Conservation (phyloP, 2,113 vertebrate species). For the Malurus melanocephalus region DNA sequence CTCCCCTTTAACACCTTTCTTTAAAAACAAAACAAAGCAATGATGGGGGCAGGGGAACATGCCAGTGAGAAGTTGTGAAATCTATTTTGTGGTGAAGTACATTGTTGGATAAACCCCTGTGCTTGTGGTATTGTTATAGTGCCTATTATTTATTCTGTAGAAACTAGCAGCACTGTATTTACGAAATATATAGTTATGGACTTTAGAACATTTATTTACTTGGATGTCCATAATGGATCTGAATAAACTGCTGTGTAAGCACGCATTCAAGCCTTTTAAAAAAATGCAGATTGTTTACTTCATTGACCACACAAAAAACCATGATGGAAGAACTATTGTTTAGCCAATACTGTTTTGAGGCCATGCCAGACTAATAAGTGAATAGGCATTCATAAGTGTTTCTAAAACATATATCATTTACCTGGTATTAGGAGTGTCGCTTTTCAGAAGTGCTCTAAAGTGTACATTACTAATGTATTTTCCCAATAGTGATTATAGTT, state of each 20-base stretch:
- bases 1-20: slow-evolving; percentile 10
- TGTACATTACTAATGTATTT: slow-evolving; percentile 61
- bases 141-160: slow-evolving; percentile 64
- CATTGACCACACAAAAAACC: slow-evolving; percentile 63
- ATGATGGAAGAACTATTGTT: slow-evolving; percentile 64
- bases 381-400: slow-evolving; percentile 68
- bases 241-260: slow-evolving; percentile 62
- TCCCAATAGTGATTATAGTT: slow-evolving; percentile 55
- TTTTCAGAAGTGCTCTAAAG: slow-evolving; percentile 67
- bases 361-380: slow-evolving; percentile 61
- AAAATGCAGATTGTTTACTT: slow-evolving; percentile 67
- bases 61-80: neutral
- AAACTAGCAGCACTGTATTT: slow-evolving; percentile 61
- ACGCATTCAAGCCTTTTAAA: slow-evolving; percentile 21
- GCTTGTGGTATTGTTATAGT: slow-evolving; percentile 41
- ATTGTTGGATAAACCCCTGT: slow-evolving; percentile 53
- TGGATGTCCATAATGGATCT: slow-evolving; percentile 65
- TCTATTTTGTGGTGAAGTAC: slow-evolving; percentile 8
- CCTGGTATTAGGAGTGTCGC: slow-evolving; percentile 61
- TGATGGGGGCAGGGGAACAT: neutral
- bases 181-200: slow-evolving; percentile 65
- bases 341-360: slow-evolving; percentile 56
- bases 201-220: slow-evolving; percentile 67
- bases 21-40: slow-evolving; percentile 51
- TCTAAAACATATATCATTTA: slow-evolving; percentile 73